Evolutionary conservation across 1,140 invertebrate species (phyloP).

Genomic region (Macrotrachela quadricornifera): DNA sequence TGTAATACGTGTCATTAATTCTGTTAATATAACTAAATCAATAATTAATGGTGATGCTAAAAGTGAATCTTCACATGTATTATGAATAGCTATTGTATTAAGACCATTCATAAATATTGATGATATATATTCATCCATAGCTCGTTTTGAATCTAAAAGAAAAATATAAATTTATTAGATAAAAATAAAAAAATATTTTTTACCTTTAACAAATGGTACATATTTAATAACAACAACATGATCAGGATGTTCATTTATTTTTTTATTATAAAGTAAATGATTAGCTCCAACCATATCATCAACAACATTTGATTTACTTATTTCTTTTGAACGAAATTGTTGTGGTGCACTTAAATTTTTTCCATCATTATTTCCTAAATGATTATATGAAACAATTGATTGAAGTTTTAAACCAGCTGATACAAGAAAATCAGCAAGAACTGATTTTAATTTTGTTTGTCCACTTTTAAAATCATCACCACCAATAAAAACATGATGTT

Average conservation of each 20-base stretch:
- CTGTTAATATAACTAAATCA: constrained; percentile 64
- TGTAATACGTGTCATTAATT: constrained; percentile 59
- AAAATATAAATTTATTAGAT: too few relatives aligned
- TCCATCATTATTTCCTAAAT: constrained; percentile 89
- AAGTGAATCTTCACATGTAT: constrained; percentile 88
- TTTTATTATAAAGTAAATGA: constrained; percentile 43
- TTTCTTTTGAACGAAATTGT: constrained; percentile 51
- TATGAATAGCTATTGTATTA: constrained; percentile 78
- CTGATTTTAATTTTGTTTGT: constrained; percentile 86
- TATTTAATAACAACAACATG: constrained; percentile 80
- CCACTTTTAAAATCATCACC: constrained; percentile 40
- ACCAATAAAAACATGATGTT: constrained; percentile 52
- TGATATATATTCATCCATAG: constrained; percentile 87
- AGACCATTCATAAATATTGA: constrained; percentile 79
- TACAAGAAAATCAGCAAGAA: constrained; percentile 78
- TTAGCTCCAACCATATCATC: constrained; percentile 84
- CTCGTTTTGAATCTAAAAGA: constrained; percentile 45
- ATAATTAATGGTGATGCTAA: constrained; percentile 73
- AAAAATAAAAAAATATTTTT: too few relatives aligned
- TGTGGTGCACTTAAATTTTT: constrained; percentile 75
- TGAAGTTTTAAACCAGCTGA: constrained; percentile 75
- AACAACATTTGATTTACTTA: constrained; percentile 47
- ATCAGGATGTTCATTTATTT: constrained; percentile 54
- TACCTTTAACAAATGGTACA: constrained; percentile 62
- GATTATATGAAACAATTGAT: constrained; percentile 88